These are phyloP conservation scores for Mycetomoellerius zeteki DNA, from an alignment of 1,140 invertebrate genomes.

Conservation along the genomic window DNA sequence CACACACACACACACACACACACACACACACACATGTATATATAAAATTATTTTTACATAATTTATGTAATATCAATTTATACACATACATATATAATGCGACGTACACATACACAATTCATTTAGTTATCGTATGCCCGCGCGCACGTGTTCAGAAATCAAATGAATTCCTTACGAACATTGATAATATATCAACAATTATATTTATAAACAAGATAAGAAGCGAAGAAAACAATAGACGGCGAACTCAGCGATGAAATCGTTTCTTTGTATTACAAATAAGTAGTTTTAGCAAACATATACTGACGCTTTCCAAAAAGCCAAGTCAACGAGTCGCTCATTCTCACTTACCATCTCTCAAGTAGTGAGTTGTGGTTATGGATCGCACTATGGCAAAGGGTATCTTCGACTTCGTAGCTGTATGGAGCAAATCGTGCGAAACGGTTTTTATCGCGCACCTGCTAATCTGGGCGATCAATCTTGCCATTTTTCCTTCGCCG, in stretches of 20 bases:
- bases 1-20: too few species aligned
- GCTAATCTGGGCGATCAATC: slow-evolving; percentile 70
- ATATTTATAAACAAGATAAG: not conserved
- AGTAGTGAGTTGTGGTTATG: slow-evolving; percentile 73
- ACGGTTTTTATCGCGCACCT: slow-evolving; percentile 62
- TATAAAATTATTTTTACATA: too few species aligned
- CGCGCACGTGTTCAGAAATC: too few species aligned
- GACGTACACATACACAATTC: too few species aligned
- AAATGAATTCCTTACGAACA: not conserved
- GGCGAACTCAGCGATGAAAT: not conserved
- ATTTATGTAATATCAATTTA: not conserved
- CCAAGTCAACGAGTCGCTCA: not conserved
- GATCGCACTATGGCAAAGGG: slow-evolving; percentile 50
- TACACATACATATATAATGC: not conserved
- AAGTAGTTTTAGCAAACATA: not conserved
- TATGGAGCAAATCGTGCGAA: slow-evolving; percentile 8
- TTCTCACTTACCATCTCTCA: slow-evolving; percentile 76
- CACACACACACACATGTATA: too few species aligned
- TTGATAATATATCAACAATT: not conserved
- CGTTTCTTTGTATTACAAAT: not conserved
- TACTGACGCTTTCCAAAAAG: not conserved
- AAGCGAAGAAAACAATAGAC: not conserved
- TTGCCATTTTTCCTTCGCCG: slow-evolving; percentile 76
- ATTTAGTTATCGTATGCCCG: not conserved
- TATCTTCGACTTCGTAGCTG: not conserved